Base-by-base conservation (phyloP, 2,888 invertebrate species). In the Harmothoe impar region DNA sequence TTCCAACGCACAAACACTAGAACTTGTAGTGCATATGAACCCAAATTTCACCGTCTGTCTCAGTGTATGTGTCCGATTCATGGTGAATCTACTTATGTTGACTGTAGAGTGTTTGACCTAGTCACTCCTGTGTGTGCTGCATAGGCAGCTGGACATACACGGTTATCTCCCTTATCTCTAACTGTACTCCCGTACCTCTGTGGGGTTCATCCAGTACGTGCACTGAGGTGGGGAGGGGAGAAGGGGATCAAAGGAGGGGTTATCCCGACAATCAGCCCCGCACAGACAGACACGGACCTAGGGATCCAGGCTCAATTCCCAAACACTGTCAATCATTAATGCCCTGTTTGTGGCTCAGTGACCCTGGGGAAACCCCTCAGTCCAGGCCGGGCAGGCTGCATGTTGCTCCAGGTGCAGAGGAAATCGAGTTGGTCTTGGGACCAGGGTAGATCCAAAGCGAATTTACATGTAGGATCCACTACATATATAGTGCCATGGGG, bases 251-350 rank as follows among this genome's bases (percentile, higher is more conserved):
- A 62, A 62, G 62, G n/a, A n/a, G 62, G 12, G 20, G 62, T n/a
- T 62, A 62, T 62, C 62, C 62, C 62, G 3, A 43, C 20, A 62
- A 62, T 62, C 62, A 62, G 62, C 20, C 62, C 62, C 62, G 1
- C 7, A 43, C 62, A 62, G 3, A n/a, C 62, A 62, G 12, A 5
- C 62, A 20, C 20, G 3, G 62, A 15, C n/a, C n/a, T 62, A 62
- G 43, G 43, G 62, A 62, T 62, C 62, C 62, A 62, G 43, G 43
- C 43, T 43, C 43, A 77, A 31, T 77, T 20, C 77, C 77, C 77
- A 25, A 77, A 77, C 77, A 77, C 1, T 29, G 17, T 77, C 77
- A 77, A 77, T 77, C 77, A 77, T 77, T 77, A 77, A 77, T 31
- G 77, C 17, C 29, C 20, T 77, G 77, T 31, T 31, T 17, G n/a